Conservation (phyloP, 2,797 vertebrate species). For the Pseudopleuronectes americanus region DNA sequence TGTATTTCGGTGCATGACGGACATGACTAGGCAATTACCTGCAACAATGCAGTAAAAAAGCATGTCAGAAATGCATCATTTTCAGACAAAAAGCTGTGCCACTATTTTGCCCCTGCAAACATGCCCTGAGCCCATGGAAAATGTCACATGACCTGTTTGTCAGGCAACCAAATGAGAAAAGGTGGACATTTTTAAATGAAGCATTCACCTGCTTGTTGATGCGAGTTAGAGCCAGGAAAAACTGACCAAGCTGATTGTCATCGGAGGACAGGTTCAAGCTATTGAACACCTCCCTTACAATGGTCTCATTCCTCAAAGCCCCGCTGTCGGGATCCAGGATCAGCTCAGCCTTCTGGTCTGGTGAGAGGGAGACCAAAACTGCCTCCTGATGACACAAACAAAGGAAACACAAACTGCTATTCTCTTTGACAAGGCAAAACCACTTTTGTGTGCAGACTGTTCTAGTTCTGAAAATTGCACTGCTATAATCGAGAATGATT, state of each 20-base stretch:
- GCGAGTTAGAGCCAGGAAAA: constrained; percentile 32
- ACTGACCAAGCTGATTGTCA: constrained; percentile 21
- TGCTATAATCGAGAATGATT: not conserved
- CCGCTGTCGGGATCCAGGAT: constrained; percentile 43
- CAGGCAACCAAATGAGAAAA: not conserved
- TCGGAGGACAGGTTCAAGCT: constrained; percentile 21
- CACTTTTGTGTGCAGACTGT: not conserved
- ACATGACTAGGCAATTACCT: not conserved
- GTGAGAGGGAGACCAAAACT: too few species aligned
- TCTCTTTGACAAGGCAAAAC: too few species aligned
- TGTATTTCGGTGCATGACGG: not conserved
- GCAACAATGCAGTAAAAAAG: not conserved
- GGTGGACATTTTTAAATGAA: not conserved
- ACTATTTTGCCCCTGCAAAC: not conserved
- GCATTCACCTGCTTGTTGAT: constrained; percentile 40
- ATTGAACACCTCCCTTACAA: constrained; percentile 39
- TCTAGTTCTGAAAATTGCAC: not conserved
- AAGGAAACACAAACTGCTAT: too few species aligned
- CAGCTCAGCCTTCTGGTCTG: constrained; percentile 56
- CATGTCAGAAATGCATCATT: not conserved
- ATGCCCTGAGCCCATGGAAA: not conserved
- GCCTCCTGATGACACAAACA: too few species aligned
- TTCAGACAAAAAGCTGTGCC: not conserved
- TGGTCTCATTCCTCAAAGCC: constrained; percentile 32
- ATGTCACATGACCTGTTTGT: not conserved